Evolutionary conservation across 2,888 invertebrate genomes (phyloP).

Genomic region (Torymus tubicola): DNA sequence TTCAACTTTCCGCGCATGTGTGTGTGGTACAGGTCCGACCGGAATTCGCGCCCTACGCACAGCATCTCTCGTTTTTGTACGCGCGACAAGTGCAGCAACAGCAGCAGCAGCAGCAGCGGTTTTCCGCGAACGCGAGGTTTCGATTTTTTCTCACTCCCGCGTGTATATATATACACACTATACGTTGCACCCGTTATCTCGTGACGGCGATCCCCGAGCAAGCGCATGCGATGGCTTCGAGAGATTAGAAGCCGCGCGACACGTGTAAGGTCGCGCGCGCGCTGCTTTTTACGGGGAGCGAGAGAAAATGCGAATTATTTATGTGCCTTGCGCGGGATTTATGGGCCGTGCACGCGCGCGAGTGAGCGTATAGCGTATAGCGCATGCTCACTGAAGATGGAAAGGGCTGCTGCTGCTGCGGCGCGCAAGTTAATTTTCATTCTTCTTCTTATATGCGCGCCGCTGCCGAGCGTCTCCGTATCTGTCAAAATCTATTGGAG

Average conservation of each 20-base stretch:
- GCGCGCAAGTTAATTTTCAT: too few species aligned
- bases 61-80: conserved; percentile 16
- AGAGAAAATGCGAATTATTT: conserved; percentile 48
- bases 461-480: not conserved
- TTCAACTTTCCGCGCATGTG: conserved; percentile 28
- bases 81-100: not conserved
- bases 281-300: conserved; percentile 32
- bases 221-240: conserved; percentile 45
- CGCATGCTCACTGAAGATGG: not conserved
- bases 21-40: conserved; percentile 47
- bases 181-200: conserved; percentile 46
- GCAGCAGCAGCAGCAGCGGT: not conserved
- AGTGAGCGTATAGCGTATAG: too few species aligned
- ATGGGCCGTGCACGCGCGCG: not conserved
- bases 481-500: too few species aligned
- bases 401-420: too few species aligned
- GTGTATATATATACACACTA: not conserved
- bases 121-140: conserved; percentile 31
- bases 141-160: conserved; percentile 30
- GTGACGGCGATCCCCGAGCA: not conserved
- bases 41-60: conserved; percentile 33
- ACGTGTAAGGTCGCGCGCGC: conserved; percentile 51
- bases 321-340: conserved; percentile 34
- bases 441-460: too few species aligned
- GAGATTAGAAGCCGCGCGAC: conserved; percentile 43